Evolutionary conservation across 2,797 vertebrate genomes (phyloP), one percentile per base, ranked within the genome.

Genomic region (Myioborus melanocephalus): DNA sequence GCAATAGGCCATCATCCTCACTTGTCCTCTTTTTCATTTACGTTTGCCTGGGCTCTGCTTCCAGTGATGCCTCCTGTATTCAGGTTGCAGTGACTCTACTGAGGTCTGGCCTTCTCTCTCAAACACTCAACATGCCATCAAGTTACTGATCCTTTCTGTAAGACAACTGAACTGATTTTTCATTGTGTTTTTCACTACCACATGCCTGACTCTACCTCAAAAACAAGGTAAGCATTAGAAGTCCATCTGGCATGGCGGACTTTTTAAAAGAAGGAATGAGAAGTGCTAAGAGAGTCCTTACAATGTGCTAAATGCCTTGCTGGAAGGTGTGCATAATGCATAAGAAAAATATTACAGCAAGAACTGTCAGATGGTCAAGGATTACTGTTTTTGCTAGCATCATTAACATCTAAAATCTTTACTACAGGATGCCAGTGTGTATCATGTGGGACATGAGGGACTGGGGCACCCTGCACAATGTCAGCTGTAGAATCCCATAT

Each of bases 281-380:
- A 47, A 68, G 77, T 87, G 80, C 66, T 89, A 91, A 86, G 78
- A 85, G 53, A 87, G 68, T 44, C 64, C 77, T 95, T 63, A 77
- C 15, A 73, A 90, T 28, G 88, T 85, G 80, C 60, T 94, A 93
- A 93, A 95, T 6, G 32, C 46, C 60, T 77, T 83, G 30, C 66
- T 84, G 63, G 73, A 94, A 94, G n/a, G 80, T 72, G 49, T 84
- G 70, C 43, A 55, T 59, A 87, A 86, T 47, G 50, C 50, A 70
- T 27, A 64, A 60, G 61, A 37, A 65, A 84, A 94, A 44, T 20
- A 75, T 43, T 72, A 85, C 47, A 84, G 55, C 57, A 85, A 79
- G 53, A 72, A 71, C 32, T 89, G 78, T 87, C 71, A 88, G 61
- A 71, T 49, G 27, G 73, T 63, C 83, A 76, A 70, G 56, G 55